Evolutionary conservation across 2,113 vertebrate species (phyloP).

Genomic region (Bubo blakistoni): DNA sequence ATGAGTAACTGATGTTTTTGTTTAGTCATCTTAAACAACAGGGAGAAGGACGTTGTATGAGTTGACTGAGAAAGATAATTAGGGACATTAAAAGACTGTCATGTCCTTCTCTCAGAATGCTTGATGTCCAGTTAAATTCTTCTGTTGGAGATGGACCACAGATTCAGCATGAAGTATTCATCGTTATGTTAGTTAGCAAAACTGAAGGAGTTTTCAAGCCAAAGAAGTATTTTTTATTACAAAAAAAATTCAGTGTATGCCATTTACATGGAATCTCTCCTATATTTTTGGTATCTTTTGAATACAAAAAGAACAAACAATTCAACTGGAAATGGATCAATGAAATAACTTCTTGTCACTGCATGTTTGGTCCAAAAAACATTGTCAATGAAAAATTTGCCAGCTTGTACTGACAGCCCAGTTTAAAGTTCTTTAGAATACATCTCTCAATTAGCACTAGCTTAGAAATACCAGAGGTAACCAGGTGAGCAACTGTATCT

Average conservation of each 20-base stretch:
- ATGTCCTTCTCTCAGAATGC: neutral
- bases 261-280: neutral
- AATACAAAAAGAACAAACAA: neutral
- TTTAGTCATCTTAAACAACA: neutral
- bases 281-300: neutral
- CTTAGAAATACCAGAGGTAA: neutral
- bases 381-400: neutral
- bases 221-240: neutral
- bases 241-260: neutral
- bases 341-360: neutral
- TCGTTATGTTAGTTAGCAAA: neutral
- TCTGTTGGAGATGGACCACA: neutral
- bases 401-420: neutral
- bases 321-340: neutral
- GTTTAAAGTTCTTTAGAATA: neutral
- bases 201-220: neutral
- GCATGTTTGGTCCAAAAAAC: neutral
- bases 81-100: neutral
- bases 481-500: neutral
- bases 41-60: neutral
- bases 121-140: neutral
- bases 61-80: neutral
- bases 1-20: neutral
- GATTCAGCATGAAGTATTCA: neutral
- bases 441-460: accelerated